Evolutionary conservation across 2,888 invertebrate species (phyloP).

Genomic region (Periphyllus acericola): DNA sequence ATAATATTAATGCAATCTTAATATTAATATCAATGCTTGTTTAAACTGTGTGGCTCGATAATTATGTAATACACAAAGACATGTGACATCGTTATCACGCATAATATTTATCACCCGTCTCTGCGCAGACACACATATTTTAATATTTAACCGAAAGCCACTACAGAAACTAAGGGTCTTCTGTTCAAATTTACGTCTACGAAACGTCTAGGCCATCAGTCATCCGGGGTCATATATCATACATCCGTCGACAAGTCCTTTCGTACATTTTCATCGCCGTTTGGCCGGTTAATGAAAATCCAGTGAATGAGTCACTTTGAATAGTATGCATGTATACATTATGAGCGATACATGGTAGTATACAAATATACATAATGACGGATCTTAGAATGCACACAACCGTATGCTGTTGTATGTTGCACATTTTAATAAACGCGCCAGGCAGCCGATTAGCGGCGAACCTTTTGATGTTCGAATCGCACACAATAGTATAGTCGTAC

Average conservation of each 20-base stretch:
- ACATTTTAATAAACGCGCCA: constrained; percentile 54
- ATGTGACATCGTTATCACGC: background rate
- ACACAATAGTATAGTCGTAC: constrained; percentile 22
- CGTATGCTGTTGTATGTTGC: background rate
- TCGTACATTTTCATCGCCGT: constrained; percentile 20
- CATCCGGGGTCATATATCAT: background rate
- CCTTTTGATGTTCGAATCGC: constrained; percentile 54
- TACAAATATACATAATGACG: background rate
- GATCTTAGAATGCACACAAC: background rate
- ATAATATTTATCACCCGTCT: background rate
- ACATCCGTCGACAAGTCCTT: constrained; percentile 21
- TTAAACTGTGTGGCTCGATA: background rate
- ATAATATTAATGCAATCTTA: no score
- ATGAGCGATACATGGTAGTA: background rate
- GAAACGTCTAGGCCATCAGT: background rate
- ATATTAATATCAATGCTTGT: background rate
- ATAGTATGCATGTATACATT: background rate
- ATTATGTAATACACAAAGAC: background rate
- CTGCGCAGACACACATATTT: background rate
- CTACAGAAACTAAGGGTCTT: background rate
- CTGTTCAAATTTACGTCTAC: background rate
- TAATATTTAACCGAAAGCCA: background rate
- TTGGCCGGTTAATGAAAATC: background rate
- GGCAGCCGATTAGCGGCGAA: constrained; percentile 55
- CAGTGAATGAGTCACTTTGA: background rate